These are phyloP conservation scores for Cynocephalus volans DNA, from an alignment of 2,113 vertebrate species.

Conservation along the genomic window DNA sequence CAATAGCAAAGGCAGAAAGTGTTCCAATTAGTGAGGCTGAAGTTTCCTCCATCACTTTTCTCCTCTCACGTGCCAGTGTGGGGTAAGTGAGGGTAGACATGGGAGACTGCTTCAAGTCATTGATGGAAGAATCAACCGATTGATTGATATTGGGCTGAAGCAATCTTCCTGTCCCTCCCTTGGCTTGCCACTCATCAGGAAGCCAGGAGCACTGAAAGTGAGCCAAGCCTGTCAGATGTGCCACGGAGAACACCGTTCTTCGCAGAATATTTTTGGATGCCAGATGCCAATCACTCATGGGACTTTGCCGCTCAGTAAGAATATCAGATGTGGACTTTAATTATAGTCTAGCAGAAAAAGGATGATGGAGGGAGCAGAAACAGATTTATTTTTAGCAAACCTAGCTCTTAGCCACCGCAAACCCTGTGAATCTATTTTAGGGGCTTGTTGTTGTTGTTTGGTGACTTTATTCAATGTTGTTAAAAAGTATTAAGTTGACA, in stretches of 20 bases:
- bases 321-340: slow-evolving; percentile 83
- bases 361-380: slow-evolving; percentile 51
- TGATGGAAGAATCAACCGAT: slow-evolving; percentile 82
- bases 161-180: slow-evolving; percentile 82
- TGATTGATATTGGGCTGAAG: slow-evolving; percentile 76
- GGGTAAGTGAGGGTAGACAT: slow-evolving; percentile 77
- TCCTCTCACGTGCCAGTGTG: slow-evolving; percentile 49
- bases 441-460: slow-evolving; percentile 69
- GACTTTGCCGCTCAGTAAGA: slow-evolving; percentile 76
- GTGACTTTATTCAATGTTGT: slow-evolving; percentile 58
- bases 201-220: slow-evolving; percentile 69
- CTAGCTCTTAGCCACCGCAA: slow-evolving; percentile 63
- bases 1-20: slow-evolving; percentile 4
- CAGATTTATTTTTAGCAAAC: slow-evolving; percentile 81
- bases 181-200: slow-evolving; percentile 73
- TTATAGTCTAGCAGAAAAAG: slow-evolving; percentile 73
- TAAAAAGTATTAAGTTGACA: slow-evolving; percentile 66
- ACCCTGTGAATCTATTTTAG: slow-evolving; percentile 69
- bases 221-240: slow-evolving; percentile 77
- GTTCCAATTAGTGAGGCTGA: slow-evolving; percentile 75
- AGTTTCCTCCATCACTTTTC: slow-evolving; percentile 50
- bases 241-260: slow-evolving; percentile 73
- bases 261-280: slow-evolving; percentile 79
- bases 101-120: slow-evolving; percentile 72
- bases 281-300: slow-evolving; percentile 84